These are phyloP conservation scores for Plagodis pulveraria DNA, from an alignment of 2,888 invertebrate genomes.

Conservation along the genomic window DNA sequence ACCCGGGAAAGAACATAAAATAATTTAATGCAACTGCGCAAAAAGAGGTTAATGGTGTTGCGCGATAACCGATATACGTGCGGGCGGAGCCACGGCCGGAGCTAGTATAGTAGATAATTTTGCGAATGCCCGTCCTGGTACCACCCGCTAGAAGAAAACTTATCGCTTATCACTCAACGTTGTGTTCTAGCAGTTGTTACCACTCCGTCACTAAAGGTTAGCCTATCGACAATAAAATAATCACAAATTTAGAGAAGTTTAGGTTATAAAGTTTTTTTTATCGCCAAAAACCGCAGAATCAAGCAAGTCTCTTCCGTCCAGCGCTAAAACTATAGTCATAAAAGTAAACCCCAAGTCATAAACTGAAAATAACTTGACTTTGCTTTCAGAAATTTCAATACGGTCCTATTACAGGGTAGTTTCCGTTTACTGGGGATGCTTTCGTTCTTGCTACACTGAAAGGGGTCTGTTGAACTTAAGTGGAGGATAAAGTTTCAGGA, in stretches of 20 bases:
- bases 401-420: not conserved
- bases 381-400: conserved; percentile 5
- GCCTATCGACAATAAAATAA: no score
- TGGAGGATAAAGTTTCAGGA: conserved; percentile 28
- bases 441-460: conserved; percentile 31
- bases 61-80: no score
- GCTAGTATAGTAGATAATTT: no score
- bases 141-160: no score
- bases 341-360: conserved; percentile 1
- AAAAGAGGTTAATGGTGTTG: no score
- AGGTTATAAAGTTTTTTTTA: conserved; percentile 2
- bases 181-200: no score
- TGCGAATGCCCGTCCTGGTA: no score
- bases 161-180: no score
- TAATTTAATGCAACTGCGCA: no score
- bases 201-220: no score
- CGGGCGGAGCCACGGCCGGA: no score
- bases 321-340: conserved; percentile 4
- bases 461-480: conserved; percentile 27
- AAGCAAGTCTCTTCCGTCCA: not conserved
- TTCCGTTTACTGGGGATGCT: conserved; percentile 11
- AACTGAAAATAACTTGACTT: conserved; percentile 1
- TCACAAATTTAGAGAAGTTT: not conserved
- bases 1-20: no score
- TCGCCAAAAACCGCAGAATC: not conserved